A percentile compares a stretch with the other conserved stretches of the same genome.
phyloP scores from a whole-genome alignment of 2,113 vertebrate species.

The Prunella fulvescens region DNA sequence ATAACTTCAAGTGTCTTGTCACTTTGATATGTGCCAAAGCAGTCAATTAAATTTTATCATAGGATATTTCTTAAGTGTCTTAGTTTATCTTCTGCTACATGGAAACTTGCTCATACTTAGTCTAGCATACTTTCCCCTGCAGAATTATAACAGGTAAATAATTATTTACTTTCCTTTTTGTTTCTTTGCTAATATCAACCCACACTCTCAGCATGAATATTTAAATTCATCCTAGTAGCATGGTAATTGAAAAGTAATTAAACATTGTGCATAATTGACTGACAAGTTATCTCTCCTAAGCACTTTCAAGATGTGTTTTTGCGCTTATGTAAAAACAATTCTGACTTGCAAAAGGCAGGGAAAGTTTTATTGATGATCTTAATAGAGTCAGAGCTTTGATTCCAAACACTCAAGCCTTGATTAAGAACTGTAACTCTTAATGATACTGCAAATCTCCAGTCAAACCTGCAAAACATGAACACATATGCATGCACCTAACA shows the following conservation, averaged over 20 bases:
- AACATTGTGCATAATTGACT: background rate
- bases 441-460: background rate
- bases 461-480: background rate
- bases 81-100: background rate
- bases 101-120: background rate
- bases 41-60: background rate
- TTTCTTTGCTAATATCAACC: background rate
- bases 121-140: background rate
- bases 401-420: background rate
- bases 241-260: conserved; percentile 1
- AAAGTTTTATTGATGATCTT: background rate
- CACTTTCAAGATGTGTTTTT: background rate
- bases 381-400: background rate
- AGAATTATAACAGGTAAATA: background rate
- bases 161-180: background rate
- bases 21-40: background rate
- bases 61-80: background rate
- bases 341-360: background rate
- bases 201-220: background rate
- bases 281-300: background rate
- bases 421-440: background rate
- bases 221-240: background rate
- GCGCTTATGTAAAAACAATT: background rate
- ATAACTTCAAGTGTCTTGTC: background rate
- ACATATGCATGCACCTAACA: background rate